phyloP scores from a whole-genome alignment of 2,888 invertebrate genomes.

The Drosophila kuntzei region DNA sequence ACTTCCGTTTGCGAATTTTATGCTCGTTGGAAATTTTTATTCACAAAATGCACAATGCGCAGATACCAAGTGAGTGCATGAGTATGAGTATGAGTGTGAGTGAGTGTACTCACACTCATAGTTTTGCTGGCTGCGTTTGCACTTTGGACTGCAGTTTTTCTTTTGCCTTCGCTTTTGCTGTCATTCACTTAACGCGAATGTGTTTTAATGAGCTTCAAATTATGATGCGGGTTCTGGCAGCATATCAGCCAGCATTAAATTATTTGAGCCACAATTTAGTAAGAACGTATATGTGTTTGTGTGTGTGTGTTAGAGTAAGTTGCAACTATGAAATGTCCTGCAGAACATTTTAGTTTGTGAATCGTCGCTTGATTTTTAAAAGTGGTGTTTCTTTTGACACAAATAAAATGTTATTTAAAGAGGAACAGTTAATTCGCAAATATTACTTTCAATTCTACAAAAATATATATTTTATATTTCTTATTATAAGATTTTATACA shows the following conservation, averaged over 20 bases:
- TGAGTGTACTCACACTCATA: conserved; percentile 4
- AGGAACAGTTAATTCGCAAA: neutral
- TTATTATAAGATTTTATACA: too few relatives aligned
- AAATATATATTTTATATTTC: too few relatives aligned
- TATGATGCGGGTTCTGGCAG: conserved; percentile 46
- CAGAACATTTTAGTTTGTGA: neutral
- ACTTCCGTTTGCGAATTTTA: conserved; percentile 82
- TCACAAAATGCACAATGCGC: conserved; percentile 77
- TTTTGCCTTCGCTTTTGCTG: conserved; percentile 19
- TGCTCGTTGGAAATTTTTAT: conserved; percentile 77
- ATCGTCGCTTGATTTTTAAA: neutral
- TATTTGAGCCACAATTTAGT: conserved; percentile 12
- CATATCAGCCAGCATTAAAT: conserved; percentile 5
- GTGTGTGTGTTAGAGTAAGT: neutral
- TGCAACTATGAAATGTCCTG: neutral
- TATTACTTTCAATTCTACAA: neutral
- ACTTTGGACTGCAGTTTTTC: conserved; percentile 41
- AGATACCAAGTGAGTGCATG: conserved; percentile 30
- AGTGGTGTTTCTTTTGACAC: neutral
- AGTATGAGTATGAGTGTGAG: conserved; percentile 12
- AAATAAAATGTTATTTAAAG: neutral
- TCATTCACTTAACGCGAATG: conserved; percentile 56
- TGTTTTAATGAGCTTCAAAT: conserved; percentile 78
- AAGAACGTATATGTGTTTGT: neutral
- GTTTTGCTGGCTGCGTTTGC: conserved; percentile 48